phyloP scores from a whole-genome alignment of 2,888 invertebrate species.

The Lysandra coridon region DNA sequence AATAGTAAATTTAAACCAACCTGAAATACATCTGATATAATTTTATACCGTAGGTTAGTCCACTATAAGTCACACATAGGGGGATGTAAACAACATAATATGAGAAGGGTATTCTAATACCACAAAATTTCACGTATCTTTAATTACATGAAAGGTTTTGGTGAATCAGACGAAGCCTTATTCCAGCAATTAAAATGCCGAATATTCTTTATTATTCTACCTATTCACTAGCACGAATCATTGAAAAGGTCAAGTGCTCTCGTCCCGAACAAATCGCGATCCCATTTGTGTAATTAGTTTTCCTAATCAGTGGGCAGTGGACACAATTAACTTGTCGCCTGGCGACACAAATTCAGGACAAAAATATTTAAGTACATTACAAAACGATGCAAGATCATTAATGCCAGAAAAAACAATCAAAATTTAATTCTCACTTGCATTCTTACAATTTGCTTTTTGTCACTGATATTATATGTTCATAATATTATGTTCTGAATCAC shows the following conservation, averaged over 20 bases:
- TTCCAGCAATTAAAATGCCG: not conserved
- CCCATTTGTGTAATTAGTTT: conserved; percentile 24
- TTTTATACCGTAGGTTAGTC: not conserved
- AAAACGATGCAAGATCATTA: too few relatives aligned
- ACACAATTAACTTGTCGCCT: not conserved
- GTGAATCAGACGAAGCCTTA: not conserved
- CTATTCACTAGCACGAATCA: not conserved
- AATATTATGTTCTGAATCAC: too few relatives aligned
- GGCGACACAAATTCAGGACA: not conserved
- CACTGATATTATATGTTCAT: too few relatives aligned
- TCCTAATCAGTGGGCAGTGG: not conserved
- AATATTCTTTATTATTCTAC: conserved; percentile 11
- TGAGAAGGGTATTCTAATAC: not conserved
- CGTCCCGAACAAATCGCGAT: conserved; percentile 8
- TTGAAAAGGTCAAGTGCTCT: conserved; percentile 13
- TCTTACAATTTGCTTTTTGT: too few relatives aligned
- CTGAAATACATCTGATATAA: not conserved
- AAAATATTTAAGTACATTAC: not conserved
- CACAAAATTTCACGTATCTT: not conserved
- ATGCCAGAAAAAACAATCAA: not conserved
- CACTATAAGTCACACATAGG: too few relatives aligned
- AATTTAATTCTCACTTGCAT: not conserved
- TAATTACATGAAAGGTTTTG: conserved; percentile 4
- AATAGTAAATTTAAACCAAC: too few relatives aligned
- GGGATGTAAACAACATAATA: not conserved